A percentile compares a stretch with the other conserved stretches of the same genome.
phyloP scores from a whole-genome alignment of 30 jellyfish, hydroid and myxozoan species.

The Chironex yamaguchii region DNA sequence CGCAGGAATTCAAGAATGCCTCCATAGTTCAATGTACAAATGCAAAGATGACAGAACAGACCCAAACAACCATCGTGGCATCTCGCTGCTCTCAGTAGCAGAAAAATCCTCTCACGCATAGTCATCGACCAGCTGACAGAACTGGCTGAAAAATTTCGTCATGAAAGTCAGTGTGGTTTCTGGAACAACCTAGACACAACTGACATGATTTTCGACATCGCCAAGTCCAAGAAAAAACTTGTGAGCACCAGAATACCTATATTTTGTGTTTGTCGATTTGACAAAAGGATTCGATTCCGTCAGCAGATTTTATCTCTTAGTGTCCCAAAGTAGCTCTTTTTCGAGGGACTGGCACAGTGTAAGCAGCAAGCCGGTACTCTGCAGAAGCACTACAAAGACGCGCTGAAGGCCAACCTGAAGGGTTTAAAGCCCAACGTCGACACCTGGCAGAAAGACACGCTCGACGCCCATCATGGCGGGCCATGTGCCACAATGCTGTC shows the following conservation, averaged over 20 bases:
- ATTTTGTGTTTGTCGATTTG: constrained; percentile 22
- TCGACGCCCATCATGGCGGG: too few species aligned
- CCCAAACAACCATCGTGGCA: neutral
- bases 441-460: too few species aligned
- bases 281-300: constrained; percentile 40
- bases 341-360: too few species aligned
- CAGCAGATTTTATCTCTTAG: neutral
- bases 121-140: neutral
- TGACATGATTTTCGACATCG: constrained; percentile 42
- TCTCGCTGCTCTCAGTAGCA: neutral
- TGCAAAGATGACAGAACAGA: neutral
- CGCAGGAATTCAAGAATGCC: neutral
- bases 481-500: too few species aligned
- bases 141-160: neutral
- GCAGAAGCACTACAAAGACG: too few species aligned
- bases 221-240: constrained; percentile 43
- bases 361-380: too few species aligned
- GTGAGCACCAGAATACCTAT: neutral
- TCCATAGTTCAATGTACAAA: neutral
- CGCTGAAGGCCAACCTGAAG: too few species aligned
- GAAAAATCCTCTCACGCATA: neutral
- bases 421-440: too few species aligned
- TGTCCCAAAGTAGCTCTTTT: too few species aligned
- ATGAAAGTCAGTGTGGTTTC: constrained; percentile 53
- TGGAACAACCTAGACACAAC: constrained; percentile 21